Evolutionary conservation across 2,888 invertebrate genomes (phyloP).

Genomic region (Meta bourneti): DNA sequence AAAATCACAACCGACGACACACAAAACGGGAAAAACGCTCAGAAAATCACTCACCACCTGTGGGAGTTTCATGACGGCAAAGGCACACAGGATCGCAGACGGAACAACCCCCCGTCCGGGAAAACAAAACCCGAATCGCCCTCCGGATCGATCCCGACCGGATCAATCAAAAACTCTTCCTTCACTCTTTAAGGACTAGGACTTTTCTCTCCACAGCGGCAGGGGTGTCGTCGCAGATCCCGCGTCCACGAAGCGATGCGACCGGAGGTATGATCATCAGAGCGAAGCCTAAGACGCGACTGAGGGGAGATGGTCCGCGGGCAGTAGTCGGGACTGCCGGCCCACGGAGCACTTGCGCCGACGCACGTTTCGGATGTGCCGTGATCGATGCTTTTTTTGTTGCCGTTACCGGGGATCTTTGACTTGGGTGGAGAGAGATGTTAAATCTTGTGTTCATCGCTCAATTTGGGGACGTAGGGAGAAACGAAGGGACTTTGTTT

Average conservation of each 20-base stretch:
- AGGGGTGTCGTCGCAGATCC: neutral
- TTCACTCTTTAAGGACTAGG: too few relatives aligned
- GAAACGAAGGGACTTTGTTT: neutral
- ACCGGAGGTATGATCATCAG: neutral
- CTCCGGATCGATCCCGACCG: too few relatives aligned
- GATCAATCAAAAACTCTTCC: too few relatives aligned
- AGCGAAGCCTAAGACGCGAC: conserved; percentile 23
- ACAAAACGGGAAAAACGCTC: neutral
- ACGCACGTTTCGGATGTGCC: conserved; percentile 30
- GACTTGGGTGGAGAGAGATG: conserved; percentile 51
- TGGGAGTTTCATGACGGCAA: conserved; percentile 73
- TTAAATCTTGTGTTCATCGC: conserved; percentile 13
- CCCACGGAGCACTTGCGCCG: conserved; percentile 51
- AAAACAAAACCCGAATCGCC: too few relatives aligned
- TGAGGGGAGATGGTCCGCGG: conserved; percentile 19
- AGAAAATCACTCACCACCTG: conserved; percentile 70
- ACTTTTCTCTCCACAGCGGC: too few relatives aligned
- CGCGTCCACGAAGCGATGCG: neutral
- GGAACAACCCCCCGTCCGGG: neutral
- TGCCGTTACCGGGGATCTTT: conserved; percentile 17
- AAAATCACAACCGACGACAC: neutral
- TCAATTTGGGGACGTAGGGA: conserved; percentile 4
- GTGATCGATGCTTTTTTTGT: conserved; percentile 53
- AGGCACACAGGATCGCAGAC: conserved; percentile 60
- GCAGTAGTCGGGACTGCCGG: neutral